Conservation (phyloP, 1,140 invertebrate genomes). For the Coboldia fuscipes region DNA sequence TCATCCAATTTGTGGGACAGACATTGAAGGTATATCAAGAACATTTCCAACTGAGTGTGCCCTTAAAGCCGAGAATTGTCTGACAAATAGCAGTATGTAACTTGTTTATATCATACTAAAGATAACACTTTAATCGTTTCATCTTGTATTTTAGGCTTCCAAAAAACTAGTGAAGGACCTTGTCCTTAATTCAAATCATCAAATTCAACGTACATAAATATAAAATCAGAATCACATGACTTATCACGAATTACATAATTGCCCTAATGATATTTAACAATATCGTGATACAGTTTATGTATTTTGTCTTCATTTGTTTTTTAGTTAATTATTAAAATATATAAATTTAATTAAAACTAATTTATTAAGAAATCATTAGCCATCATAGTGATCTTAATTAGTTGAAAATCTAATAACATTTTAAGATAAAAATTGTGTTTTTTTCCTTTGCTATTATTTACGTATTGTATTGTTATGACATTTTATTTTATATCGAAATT, state of each 20-base stretch:
- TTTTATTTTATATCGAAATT: no score
- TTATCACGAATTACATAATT: neutral
- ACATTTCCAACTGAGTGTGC: constrained; percentile 17
- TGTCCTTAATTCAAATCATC: constrained; percentile 11
- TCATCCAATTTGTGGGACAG: constrained; percentile 13
- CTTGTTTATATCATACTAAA: constrained; percentile 2
- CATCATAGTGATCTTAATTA: no score
- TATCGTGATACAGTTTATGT: neutral
- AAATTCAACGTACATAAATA: neutral
- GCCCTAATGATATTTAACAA: neutral
- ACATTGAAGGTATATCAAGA: constrained; percentile 16
- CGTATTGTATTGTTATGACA: no score
- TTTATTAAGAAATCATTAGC: no score
- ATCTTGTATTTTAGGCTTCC: constrained; percentile 10
- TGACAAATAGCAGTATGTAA: constrained; percentile 12
- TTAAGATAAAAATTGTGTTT: no score
- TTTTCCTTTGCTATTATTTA: no score
- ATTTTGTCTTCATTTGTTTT: neutral
- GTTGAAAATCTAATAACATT: no score
- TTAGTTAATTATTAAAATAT: neutral
- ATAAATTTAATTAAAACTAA: no score
- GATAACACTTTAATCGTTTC: neutral
- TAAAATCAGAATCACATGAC: neutral
- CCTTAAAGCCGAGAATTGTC: constrained; percentile 19
- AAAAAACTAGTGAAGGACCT: constrained; percentile 18